A percentile compares a stretch with the other conserved stretches of the same genome.
Conservation (phyloP, 1,140 invertebrate species). For the Potamilus streckersoni region DNA sequence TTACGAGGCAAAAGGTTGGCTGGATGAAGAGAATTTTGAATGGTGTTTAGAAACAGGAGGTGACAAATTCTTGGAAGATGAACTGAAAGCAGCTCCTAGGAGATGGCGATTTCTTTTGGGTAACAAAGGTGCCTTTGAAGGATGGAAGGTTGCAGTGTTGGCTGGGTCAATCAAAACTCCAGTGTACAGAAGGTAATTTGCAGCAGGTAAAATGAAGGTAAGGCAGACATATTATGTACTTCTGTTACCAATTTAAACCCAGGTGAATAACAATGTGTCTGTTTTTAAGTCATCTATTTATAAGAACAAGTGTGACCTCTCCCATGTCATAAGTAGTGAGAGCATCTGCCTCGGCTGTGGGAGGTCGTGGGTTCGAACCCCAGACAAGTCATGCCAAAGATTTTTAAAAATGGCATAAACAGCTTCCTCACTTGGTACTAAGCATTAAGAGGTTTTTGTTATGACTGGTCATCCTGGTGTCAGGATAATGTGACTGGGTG, state of each 20-base stretch:
- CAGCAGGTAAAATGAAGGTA: not conserved
- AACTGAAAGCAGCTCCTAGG: conserved; percentile 30
- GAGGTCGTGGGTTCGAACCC: no score
- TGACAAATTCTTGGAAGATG: conserved; percentile 1
- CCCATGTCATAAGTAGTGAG: no score
- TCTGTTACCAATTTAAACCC: not conserved
- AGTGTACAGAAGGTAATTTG: conserved; percentile 42
- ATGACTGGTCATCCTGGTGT: no score
- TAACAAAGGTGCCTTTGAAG: conserved; percentile 35
- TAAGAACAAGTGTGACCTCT: no score
- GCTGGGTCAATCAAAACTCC: conserved; percentile 31
- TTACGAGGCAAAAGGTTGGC: conserved; percentile 28
- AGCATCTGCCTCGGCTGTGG: no score
- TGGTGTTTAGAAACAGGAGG: conserved; percentile 30
- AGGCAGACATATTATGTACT: not conserved
- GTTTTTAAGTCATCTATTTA: not conserved
- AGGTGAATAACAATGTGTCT: not conserved
- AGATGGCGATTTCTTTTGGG: conserved; percentile 41
- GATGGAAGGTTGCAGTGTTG: conserved; percentile 48
- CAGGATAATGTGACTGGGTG: no score
- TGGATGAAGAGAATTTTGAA: conserved; percentile 45
- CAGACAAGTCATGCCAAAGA: no score
- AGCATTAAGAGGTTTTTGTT: no score
- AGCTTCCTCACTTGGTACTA: no score
- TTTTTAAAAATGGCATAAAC: no score